These are phyloP conservation scores for Drosophila robusta DNA, from an alignment of 2,888 invertebrate genomes.

Conservation along the genomic window DNA sequence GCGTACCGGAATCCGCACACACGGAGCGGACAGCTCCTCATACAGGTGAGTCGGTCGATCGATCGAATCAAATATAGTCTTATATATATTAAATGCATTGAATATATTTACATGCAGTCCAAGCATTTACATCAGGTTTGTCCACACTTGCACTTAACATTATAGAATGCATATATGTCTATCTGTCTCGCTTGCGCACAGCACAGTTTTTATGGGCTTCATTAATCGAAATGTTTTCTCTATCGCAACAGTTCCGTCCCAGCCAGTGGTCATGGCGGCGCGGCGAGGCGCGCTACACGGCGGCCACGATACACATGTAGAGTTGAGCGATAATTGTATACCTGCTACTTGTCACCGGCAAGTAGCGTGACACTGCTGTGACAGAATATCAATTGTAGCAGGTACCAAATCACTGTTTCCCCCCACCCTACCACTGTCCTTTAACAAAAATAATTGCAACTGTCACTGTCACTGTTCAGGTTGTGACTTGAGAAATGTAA, in stretches of 20 bases:
- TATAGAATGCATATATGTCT: no score
- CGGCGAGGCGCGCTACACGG: slow-evolving; percentile 96
- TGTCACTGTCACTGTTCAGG: slow-evolving; percentile 2
- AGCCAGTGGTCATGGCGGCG: slow-evolving; percentile 96
- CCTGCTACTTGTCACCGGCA: slow-evolving; percentile 34
- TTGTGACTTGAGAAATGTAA: not conserved
- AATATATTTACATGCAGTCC: slow-evolving; percentile 82
- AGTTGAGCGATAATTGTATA: slow-evolving; percentile 20
- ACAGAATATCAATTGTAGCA: slow-evolving; percentile 24
- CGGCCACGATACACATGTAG: slow-evolving; percentile 97
- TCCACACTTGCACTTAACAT: slow-evolving; percentile 27
- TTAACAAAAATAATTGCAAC: not conserved
- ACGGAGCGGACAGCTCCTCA: slow-evolving; percentile 97
- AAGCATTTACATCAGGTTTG: slow-evolving; percentile 85
- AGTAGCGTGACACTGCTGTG: slow-evolving; percentile 15
- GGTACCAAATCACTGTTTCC: slow-evolving; percentile 7
- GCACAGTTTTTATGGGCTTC: not conserved
- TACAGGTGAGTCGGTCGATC: slow-evolving; percentile 90
- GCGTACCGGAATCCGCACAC: slow-evolving; percentile 99
- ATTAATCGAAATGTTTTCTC: slow-evolving; percentile 15
- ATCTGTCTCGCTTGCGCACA: not conserved
- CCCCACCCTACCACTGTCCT: not conserved
- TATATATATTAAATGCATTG: not conserved
- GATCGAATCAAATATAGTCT: not conserved
- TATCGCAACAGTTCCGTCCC: slow-evolving; percentile 93